Conservation (phyloP, 2,888 invertebrate species). For the Megastigmus dorsalis region DNA sequence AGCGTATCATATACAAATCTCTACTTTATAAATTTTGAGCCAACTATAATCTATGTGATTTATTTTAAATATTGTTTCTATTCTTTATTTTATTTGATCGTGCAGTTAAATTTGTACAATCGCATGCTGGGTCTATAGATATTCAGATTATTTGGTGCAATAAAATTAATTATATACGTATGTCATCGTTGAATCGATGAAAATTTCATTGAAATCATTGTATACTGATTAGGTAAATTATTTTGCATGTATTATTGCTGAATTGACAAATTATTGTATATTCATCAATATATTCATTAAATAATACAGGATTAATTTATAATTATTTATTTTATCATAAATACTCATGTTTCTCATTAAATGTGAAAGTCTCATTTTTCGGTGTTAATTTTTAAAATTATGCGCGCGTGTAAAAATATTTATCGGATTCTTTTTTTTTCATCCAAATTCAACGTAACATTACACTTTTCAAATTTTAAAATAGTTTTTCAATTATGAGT, state of each 20-base stretch:
- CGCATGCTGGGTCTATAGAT: neutral
- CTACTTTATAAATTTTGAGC: too few species aligned
- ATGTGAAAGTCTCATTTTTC: neutral
- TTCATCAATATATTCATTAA: too few species aligned
- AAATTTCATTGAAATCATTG: slow-evolving; percentile 1
- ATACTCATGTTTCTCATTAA: neutral
- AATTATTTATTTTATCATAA: neutral
- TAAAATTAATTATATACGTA: neutral
- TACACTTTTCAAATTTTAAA: too few species aligned
- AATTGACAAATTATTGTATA: slow-evolving; percentile 24
- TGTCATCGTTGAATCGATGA: neutral
- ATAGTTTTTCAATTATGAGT: too few species aligned
- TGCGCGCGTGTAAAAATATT: too few species aligned
- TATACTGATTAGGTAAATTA: slow-evolving; percentile 13
- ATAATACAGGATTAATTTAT: too few species aligned
- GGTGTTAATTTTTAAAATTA: neutral
- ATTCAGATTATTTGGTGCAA: too few species aligned
- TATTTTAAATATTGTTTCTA: too few species aligned
- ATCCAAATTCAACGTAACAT: too few species aligned
- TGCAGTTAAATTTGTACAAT: neutral
- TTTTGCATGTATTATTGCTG: neutral
- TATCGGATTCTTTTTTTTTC: too few species aligned
- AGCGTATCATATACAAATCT: too few species aligned
- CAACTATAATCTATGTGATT: too few species aligned
- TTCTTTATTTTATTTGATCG: neutral